phyloP scores from a whole-genome alignment of 2,888 invertebrate genomes.

The Caenorhabditis becei region DNA sequence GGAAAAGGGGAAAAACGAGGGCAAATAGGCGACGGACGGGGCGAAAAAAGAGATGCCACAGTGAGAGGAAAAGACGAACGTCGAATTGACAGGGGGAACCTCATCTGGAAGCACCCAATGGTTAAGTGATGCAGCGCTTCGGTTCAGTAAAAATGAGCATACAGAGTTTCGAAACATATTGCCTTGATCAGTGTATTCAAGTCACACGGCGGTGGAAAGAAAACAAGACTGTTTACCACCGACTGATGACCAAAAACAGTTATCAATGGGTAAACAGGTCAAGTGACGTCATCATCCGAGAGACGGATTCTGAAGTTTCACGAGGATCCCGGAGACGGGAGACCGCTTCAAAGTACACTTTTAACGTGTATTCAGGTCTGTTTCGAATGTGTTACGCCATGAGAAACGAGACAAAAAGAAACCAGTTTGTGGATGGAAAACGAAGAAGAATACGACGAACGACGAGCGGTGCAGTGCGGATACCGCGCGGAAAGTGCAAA shows the following conservation, averaged over 20 bases:
- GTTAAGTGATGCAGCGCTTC: not conserved
- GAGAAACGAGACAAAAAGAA: conserved; percentile 15
- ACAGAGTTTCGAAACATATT: too few relatives aligned
- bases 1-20: conserved; percentile 2
- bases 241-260: too few relatives aligned
- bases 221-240: too few relatives aligned
- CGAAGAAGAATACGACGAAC: too few relatives aligned
- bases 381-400: conserved; percentile 15
- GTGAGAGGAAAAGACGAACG: conserved; percentile 2
- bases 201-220: not conserved
- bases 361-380: not conserved
- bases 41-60: conserved; percentile 4
- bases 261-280: too few relatives aligned
- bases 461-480: not conserved
- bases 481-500: conserved; percentile 27
- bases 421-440: conserved; percentile 4
- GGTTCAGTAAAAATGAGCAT: too few relatives aligned
- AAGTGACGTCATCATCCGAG: too few relatives aligned
- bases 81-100: not conserved
- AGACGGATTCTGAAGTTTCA: too few relatives aligned
- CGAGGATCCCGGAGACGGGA: not conserved
- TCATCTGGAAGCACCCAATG: not conserved
- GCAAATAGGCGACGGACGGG: conserved; percentile 16
- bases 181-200: too few relatives aligned
- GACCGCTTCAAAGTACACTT: conserved; percentile 18